Conservation (phyloP, 2,888 invertebrate genomes). For the Linnaemya vulpina region DNA sequence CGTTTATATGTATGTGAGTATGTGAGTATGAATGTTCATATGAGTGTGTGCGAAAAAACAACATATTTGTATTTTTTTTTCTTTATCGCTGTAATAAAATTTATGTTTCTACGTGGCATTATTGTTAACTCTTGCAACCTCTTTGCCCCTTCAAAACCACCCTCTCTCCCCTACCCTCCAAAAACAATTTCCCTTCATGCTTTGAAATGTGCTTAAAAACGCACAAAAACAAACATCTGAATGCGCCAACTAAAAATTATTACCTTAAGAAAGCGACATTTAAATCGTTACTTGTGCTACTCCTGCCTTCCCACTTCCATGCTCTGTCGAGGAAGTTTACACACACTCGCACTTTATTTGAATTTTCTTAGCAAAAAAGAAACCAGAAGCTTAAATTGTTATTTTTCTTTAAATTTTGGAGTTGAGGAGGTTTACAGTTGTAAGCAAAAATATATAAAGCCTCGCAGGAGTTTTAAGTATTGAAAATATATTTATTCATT, state of each 20-base stretch:
- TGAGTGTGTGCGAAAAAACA: conserved; percentile 15
- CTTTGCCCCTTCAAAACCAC: conserved; percentile 30
- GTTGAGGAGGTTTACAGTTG: conserved; percentile 2
- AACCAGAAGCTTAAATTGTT: conserved; percentile 48
- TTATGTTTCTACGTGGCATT: conserved; percentile 63
- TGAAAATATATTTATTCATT: conserved; percentile 41
- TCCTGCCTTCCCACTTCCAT: not conserved
- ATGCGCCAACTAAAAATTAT: conserved; percentile 75
- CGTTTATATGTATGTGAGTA: not conserved
- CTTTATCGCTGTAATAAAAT: conserved; percentile 52
- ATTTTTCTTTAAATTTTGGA: not conserved
- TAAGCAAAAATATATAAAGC: conserved; percentile 5
- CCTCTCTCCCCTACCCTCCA: conserved; percentile 38
- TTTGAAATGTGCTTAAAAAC: conserved; percentile 9
- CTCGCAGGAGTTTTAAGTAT: conserved; percentile 4
- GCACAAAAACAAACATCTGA: conserved; percentile 75
- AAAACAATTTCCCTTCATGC: not conserved
- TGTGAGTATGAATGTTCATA: not conserved
- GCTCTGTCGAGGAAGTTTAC: not conserved
- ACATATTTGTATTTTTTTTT: conserved; percentile 37
- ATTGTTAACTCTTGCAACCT: conserved; percentile 31
- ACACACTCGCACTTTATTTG: conserved; percentile 13
- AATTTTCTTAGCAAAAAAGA: conserved; percentile 26
- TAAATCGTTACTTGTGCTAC: conserved; percentile 76
- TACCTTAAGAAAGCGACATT: conserved; percentile 77